Evolutionary conservation across 2,113 vertebrate genomes (phyloP).

Genomic region (Chunga burmeisteri): DNA sequence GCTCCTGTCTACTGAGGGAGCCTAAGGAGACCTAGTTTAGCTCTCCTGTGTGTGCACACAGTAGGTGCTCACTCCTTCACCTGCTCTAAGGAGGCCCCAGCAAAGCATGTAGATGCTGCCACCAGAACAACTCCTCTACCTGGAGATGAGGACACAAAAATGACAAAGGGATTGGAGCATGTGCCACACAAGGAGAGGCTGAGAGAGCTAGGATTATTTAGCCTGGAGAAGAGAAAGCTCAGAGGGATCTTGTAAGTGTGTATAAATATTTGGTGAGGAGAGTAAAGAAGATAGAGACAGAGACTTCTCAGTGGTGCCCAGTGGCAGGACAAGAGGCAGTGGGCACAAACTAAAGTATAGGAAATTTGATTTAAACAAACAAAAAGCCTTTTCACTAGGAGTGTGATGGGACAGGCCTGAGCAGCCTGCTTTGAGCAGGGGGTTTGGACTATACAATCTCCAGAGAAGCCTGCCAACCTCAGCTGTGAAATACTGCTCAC

Average conservation of each 20-base stretch:
- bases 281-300: neutral
- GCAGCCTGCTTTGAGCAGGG: neutral
- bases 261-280: neutral
- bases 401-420: neutral
- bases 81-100: neutral
- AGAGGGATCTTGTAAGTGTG: neutral
- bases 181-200: neutral
- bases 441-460: fast-evolving
- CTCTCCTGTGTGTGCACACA: neutral
- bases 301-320: neutral
- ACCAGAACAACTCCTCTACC: neutral
- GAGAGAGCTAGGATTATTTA: neutral
- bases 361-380: neutral
- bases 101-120: neutral
- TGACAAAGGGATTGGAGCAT: neutral
- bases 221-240: neutral
- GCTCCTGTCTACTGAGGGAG: neutral
- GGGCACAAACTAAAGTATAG: neutral
- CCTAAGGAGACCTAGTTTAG: neutral
- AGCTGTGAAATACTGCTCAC: neutral
- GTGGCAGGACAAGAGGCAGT: neutral
- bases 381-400: neutral
- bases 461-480: neutral
- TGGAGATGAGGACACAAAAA: neutral
- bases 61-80: neutral